A percentile compares a stretch with the other conserved stretches of the same genome.
Evolutionary conservation across 2,113 vertebrate genomes (phyloP).

Genomic region (Upupa epops): DNA sequence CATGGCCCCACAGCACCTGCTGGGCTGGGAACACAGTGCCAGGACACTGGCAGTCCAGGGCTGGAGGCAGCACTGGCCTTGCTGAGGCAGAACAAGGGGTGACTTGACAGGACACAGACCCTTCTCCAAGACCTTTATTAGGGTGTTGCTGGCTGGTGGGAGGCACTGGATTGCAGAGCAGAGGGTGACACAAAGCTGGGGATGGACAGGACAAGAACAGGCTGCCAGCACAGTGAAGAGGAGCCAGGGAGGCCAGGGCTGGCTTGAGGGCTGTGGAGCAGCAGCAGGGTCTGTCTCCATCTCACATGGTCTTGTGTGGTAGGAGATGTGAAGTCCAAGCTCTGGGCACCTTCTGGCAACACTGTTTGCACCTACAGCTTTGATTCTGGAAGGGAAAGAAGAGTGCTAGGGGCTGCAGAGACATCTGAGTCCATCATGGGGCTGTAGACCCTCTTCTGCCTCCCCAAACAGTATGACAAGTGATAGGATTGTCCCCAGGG

Average conservation of each 20-base stretch:
- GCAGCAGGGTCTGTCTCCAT: not conserved
- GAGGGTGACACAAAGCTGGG: not conserved
- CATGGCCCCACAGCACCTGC: rapidly evolving
- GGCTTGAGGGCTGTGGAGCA: not conserved
- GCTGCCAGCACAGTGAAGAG: not conserved
- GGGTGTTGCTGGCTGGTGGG: not conserved
- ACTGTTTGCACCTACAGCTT: not conserved
- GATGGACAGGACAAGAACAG: not conserved
- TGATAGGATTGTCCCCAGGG: not conserved
- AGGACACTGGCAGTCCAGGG: not conserved
- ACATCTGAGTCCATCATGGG: not conserved
- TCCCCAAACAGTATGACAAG: not conserved
- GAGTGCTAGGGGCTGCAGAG: not conserved
- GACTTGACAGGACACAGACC: not conserved
- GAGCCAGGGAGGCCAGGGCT: not conserved
- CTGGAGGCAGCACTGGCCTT: not conserved
- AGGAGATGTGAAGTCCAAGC: not conserved
- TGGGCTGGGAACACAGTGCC: not conserved
- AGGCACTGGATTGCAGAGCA: not conserved
- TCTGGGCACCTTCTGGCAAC: not conserved
- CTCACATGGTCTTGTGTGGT: not conserved
- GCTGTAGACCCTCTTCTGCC: not conserved
- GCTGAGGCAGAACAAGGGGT: not conserved
- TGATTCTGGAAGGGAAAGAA: constrained; percentile 6
- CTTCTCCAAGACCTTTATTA: not conserved